phyloP scores from a whole-genome alignment of 2,113 vertebrate species.

The cattle (Bos taurus) region DNA sequence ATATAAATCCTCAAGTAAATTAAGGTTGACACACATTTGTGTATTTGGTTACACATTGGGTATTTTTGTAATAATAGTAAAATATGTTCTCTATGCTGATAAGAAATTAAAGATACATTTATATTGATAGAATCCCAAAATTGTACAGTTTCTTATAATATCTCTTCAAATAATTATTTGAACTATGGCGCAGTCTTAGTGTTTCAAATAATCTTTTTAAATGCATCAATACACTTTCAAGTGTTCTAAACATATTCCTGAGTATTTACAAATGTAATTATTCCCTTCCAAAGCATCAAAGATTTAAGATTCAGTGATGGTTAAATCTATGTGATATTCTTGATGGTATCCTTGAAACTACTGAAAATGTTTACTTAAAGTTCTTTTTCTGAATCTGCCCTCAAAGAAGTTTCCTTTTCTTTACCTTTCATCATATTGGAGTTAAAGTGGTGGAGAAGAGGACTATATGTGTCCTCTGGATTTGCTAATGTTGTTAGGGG shows the following conservation, averaged over 20 bases:
- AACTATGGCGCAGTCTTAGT: background rate
- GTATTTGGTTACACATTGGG: background rate
- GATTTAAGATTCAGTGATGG: background rate
- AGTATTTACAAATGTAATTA: background rate
- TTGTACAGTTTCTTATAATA: background rate
- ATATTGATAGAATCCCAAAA: background rate
- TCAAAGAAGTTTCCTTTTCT: background rate
- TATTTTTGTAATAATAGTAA: conserved; percentile 7
- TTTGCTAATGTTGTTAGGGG: background rate
- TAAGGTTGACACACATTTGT: background rate
- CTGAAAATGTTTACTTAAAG: background rate
- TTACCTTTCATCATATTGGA: background rate
- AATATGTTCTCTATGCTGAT: background rate
- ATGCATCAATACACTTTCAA: background rate
- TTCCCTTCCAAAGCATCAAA: background rate
- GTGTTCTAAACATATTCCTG: background rate
- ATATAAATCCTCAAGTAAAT: background rate
- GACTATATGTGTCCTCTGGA: background rate
- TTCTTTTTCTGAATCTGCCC: background rate
- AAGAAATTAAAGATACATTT: background rate
- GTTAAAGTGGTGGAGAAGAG: background rate
- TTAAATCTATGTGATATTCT: background rate
- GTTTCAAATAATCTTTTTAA: conserved; percentile 1
- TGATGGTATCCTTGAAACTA: background rate
- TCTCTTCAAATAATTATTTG: background rate